Base-by-base conservation (phyloP, 2,888 invertebrate genomes). In the Ectemnius lituratus region DNA sequence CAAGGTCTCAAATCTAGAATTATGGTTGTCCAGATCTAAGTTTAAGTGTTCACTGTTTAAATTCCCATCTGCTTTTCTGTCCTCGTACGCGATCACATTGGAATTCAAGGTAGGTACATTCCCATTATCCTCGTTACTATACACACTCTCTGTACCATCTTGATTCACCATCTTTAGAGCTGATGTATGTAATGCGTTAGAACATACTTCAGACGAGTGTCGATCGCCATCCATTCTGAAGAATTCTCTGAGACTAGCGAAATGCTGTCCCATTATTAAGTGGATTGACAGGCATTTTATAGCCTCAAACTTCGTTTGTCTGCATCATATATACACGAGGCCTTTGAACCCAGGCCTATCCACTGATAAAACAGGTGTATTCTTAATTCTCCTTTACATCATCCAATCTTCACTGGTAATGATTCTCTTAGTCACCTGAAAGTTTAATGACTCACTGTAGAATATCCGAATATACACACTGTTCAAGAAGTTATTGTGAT, bases 191-290 rank as follows among this genome's bases (percentile, higher is more conserved):
- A 84, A 76, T 70, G 79, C 79, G 45, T 86, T 85, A 68, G 79
- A 76, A 71, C 84, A 87, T 67, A 82, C 83, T 79, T 89, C 88
- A 11, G 81, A 68, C 46, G 78, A 76, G 68, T 86, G 81, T 73
- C 85, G 86, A 66, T 89, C 87, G 63, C 85, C 81, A 74, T 89
- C 89, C 90, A 90, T 91, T 86, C 84, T 90, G 81, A 90, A 89
- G 75, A 89, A 87, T 82, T 88, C 88, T 80, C 85, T 87, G 86
- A 90, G 90, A 89, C 90, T 91, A 90, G 90, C 90, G 84, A 90
- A 89, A 79, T 84, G 90, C 90, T 90, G 90, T 89, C 90, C 90
- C 90, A 91, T 91, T 84, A 87, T 90, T 89, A 82, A 83, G 78
- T 79, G 79, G 82, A 79, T 75, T 71, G 83, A 82, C 85, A 88